phyloP scores from a whole-genome alignment of 2,888 invertebrate species.

The Corbicula japonica region DNA sequence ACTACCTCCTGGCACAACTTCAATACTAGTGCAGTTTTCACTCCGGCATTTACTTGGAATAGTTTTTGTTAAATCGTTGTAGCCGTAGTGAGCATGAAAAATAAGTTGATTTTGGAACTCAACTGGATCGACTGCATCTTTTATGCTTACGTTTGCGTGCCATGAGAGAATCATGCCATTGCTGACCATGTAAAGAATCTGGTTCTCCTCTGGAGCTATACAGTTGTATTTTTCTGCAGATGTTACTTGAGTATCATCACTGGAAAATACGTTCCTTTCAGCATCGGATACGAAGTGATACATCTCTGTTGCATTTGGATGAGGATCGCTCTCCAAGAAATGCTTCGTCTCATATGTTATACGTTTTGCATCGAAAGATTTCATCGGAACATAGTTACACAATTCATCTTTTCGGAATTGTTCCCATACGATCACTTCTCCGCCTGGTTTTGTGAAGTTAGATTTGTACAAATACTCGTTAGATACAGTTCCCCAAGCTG shows the following conservation, averaged over 20 bases:
- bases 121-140: not conserved
- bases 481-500: slow-evolving; percentile 22
- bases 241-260: slow-evolving; percentile 23
- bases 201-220: slow-evolving; percentile 6
- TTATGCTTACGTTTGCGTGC: slow-evolving; percentile 7
- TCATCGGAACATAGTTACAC: slow-evolving; percentile 25
- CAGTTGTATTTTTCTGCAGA: slow-evolving; percentile 6
- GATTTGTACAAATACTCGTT: slow-evolving; percentile 7
- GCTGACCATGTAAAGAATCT: slow-evolving; percentile 13
- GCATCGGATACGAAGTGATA: slow-evolving; percentile 31
- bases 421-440: slow-evolving; percentile 27
- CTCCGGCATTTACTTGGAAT: not conserved
- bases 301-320: slow-evolving; percentile 17
- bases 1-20: too few species aligned
- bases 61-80: slow-evolving; percentile 13
- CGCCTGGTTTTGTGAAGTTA: slow-evolving; percentile 4
- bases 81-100: slow-evolving; percentile 16
- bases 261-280: slow-evolving; percentile 17
- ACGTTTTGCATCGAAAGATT: slow-evolving; percentile 4
- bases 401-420: slow-evolving; percentile 6
- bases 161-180: slow-evolving; percentile 12
- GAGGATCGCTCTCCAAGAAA: slow-evolving; percentile 21
- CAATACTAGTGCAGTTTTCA: not conserved
- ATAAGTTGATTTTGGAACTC: not conserved
- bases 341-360: slow-evolving; percentile 24